Evolutionary conservation across 2,797 vertebrate genomes (phyloP), one percentile per base, ranked within the genome.

Genomic region (Echeneis naucrates): DNA sequence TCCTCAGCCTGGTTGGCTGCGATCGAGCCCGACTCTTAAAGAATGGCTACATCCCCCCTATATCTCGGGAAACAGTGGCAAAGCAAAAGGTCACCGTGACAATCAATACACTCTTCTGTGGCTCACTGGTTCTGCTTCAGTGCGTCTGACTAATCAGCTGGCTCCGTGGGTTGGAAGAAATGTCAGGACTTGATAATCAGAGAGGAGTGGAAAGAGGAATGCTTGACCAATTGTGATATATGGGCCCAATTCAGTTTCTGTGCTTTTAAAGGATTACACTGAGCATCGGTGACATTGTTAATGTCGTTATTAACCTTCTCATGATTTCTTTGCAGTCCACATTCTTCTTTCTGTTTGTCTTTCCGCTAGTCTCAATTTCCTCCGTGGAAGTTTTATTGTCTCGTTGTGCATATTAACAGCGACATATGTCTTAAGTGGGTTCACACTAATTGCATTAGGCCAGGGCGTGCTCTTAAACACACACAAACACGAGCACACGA

Each of bases 1-100:
- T 78, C 71, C 77, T 78, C 57, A 55, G 48, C 51, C 42, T 56
- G 14, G 23, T 59, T 1, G 5, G 14, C 54, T 69, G 50, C 58
- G 68, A 40, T 35, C 66, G 75, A 78, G 51, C 17, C 10, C 0
- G 24, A 60, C 44, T 35, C 72, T 75, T 75, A 35, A 68, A 80
- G 55, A 77, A 72, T 40, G 48, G 24, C 78, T 68, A n/a, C n/a
- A n/a, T n/a, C 72, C 70, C 87, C 80, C 63, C 81, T 72, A 76
- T 79, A 69, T 85, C 71, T 72, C 21, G 23, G 33, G 38, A 72
- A 57, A 57, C 40, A 51, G 67, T 65, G 35, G 63, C 58, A 57
- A 57, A 62, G 55, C 62, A 88, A 60, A 92, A 93, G 90, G 90
- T 90, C 90, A 90, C 70, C 5, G 78, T 88, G 80, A 82, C 87